A percentile compares a stretch with the other conserved stretches of the same genome.
These are phyloP conservation scores for Helarctos malayanus DNA, from an alignment of 2,797 vertebrate species.

Conservation along the genomic window DNA sequence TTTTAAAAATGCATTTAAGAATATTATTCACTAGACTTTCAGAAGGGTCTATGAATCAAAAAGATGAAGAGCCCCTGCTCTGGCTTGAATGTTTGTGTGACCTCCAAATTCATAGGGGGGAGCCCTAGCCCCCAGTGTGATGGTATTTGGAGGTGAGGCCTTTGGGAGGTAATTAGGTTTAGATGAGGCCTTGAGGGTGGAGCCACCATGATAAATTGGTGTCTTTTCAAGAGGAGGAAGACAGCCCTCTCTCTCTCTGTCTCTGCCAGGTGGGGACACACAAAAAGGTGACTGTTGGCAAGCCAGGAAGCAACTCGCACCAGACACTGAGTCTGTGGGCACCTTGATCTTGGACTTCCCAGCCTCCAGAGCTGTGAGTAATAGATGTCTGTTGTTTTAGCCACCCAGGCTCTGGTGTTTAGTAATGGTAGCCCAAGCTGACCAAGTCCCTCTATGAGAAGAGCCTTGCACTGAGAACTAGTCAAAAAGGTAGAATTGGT, in stretches of 20 bases:
- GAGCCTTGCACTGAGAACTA: not conserved
- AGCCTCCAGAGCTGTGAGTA: not conserved
- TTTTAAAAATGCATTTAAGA: conserved; percentile 34
- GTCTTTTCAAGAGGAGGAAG: not conserved
- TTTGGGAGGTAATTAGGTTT: not conserved
- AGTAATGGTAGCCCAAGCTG: not conserved
- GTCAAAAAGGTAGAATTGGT: not conserved
- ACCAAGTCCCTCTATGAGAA: not conserved
- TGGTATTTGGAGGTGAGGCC: not conserved
- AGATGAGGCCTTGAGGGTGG: not conserved
- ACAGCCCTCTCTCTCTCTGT: not conserved
- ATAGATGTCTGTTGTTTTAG: not conserved
- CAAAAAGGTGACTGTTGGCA: not conserved
- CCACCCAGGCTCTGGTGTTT: not conserved
- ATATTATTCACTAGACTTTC: conserved; percentile 36
- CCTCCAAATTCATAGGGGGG: not conserved
- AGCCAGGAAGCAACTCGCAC: not conserved
- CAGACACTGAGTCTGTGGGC: not conserved
- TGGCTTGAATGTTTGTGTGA: not conserved
- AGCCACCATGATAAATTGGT: not conserved
- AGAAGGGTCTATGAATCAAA: not conserved
- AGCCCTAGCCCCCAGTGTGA: not conserved
- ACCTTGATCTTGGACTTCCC: not conserved
- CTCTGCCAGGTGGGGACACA: not conserved
- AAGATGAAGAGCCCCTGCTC: not conserved